Conservation (phyloP, 2,797 vertebrate genomes). For the Molossus alvarezi region DNA sequence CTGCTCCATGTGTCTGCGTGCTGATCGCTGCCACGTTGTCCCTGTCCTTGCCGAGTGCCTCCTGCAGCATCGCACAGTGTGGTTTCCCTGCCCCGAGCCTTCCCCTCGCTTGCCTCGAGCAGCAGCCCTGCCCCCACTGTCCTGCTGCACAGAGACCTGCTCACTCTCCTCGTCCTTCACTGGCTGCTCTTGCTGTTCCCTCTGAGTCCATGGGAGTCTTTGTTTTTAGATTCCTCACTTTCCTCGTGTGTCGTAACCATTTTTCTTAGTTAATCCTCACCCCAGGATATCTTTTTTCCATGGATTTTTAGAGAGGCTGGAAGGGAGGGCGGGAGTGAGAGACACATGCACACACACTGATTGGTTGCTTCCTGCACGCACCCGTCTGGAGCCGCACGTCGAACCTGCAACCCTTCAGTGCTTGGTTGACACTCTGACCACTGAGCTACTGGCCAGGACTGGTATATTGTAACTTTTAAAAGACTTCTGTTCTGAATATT, state of each 20-base stretch:
- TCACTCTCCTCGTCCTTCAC: neutral
- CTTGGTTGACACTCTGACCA: too few species aligned
- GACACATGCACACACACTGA: too few species aligned
- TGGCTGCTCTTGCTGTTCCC: neutral
- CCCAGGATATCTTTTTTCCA: too few species aligned
- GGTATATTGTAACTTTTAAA: neutral
- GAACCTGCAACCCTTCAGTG: too few species aligned
- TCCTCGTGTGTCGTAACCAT: too few species aligned
- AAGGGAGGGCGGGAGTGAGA: too few species aligned
- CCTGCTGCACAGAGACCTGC: accelerated
- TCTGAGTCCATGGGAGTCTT: neutral
- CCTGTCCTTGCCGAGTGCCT: neutral
- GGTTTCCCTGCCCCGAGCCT: neutral
- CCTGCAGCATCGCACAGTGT: neutral
- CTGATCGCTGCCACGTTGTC: too few species aligned
- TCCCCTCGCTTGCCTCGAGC: accelerated
- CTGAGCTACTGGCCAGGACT: too few species aligned
- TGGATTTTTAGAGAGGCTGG: too few species aligned
- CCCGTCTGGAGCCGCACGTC: too few species aligned
- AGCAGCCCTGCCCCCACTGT: neutral
- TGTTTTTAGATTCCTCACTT: neutral
- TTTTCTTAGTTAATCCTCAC: too few species aligned
- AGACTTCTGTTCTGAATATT: neutral
- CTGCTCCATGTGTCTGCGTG: neutral
- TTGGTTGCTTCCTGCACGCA: too few species aligned